Evolutionary conservation across 2,888 invertebrate genomes (phyloP).

Genomic region (Protonemura montana): DNA sequence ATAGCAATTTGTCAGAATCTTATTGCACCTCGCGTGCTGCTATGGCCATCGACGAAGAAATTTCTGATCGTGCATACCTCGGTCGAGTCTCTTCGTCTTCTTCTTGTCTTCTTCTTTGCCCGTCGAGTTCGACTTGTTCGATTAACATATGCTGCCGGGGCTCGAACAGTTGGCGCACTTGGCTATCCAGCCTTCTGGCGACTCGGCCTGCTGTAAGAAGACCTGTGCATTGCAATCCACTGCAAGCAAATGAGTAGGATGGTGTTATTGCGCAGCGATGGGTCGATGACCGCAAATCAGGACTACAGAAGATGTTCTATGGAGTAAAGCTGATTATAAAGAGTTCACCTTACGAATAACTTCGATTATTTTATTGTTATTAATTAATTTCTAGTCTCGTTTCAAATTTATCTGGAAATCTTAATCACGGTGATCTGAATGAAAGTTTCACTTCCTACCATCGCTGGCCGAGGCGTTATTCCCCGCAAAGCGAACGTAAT

Average conservation of each 20-base stretch:
- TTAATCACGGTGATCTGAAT: not conserved
- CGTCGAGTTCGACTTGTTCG: not conserved
- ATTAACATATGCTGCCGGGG: constrained; percentile 24
- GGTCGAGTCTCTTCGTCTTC: not conserved
- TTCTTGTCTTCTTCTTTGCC: not conserved
- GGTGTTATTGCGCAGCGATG: too few species aligned
- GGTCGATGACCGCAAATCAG: constrained; percentile 31
- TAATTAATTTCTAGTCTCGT: not conserved
- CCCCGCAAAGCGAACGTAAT: not conserved
- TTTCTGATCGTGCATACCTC: not conserved
- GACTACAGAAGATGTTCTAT: not conserved
- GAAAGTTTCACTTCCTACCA: not conserved
- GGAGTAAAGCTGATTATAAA: not conserved
- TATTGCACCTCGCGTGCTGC: not conserved
- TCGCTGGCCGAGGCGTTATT: too few species aligned
- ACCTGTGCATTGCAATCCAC: not conserved
- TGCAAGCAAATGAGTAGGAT: not conserved
- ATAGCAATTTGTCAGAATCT: not conserved
- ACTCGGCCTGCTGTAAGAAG: not conserved
- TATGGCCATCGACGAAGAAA: not conserved
- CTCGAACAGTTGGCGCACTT: constrained; percentile 9
- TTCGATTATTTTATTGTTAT: not conserved
- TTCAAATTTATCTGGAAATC: not conserved
- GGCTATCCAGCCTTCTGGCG: constrained; percentile 7
- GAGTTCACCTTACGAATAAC: not conserved